phyloP scores from a whole-genome alignment of 1,140 invertebrate species.

The Myzus persicae region DNA sequence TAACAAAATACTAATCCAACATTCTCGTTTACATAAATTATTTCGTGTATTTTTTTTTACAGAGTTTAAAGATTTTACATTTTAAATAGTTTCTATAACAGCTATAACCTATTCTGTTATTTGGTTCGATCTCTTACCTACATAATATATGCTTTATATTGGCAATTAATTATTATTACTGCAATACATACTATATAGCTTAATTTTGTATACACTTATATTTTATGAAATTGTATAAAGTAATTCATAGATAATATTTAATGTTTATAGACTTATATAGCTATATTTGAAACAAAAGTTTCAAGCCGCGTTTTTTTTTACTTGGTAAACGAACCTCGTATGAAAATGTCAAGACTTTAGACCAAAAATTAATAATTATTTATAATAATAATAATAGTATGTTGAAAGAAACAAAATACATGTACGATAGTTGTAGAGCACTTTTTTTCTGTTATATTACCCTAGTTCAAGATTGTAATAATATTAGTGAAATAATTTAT shows the following conservation, averaged over 20 bases:
- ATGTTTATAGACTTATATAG: neutral
- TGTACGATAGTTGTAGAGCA: no score
- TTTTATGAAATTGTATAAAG: no score
- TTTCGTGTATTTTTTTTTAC: neutral
- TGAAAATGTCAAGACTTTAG: neutral
- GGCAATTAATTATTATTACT: neutral
- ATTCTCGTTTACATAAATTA: slow-evolving; percentile 32
- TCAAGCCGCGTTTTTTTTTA: no score
- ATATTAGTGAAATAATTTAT: no score
- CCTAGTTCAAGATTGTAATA: no score
- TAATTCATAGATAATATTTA: neutral
- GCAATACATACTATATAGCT: neutral
- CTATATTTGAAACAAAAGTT: neutral
- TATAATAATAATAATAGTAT: no score
- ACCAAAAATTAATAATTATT: neutral
- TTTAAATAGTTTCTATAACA: neutral
- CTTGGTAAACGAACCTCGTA: no score
- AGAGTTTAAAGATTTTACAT: neutral
- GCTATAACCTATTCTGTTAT: neutral
- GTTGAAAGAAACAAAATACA: no score
- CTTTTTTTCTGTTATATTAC: no score
- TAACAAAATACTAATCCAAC: neutral
- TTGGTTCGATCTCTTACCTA: neutral
- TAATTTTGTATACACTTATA: neutral
- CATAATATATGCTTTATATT: no score